Percentiles rank a stretch among this genome's conserved stretches.
phyloP scores from a whole-genome alignment of 2,797 vertebrate genomes.

The Heteromormyrus szaboi region DNA sequence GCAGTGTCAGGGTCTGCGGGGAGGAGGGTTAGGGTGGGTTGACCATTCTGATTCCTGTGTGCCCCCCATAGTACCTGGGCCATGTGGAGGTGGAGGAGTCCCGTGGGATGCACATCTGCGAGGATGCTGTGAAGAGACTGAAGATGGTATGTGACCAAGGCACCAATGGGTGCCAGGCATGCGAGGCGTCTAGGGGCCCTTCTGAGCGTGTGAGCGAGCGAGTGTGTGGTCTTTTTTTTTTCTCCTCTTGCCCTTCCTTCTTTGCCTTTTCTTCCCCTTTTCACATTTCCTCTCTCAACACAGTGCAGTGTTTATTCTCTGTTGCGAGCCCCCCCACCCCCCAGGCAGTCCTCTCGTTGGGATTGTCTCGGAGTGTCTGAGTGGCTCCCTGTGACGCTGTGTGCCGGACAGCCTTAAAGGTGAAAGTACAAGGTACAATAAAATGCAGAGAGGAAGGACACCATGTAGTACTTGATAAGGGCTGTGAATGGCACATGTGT shows the following conservation, averaged over 20 bases:
- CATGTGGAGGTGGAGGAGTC: constrained; percentile 98
- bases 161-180: neutral
- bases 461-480: neutral
- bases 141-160: constrained; percentile 81
- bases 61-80: constrained; percentile 79
- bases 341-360: neutral
- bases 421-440: neutral
- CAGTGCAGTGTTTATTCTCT: neutral
- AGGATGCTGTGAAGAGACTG: constrained; percentile 95
- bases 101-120: constrained; percentile 98
- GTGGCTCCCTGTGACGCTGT: neutral
- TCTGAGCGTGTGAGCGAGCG: neutral
- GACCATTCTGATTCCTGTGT: neutral
- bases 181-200: neutral
- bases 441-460: neutral
- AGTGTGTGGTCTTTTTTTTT: neutral
- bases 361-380: neutral
- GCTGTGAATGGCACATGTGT: neutral
- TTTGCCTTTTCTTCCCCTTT: neutral
- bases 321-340: neutral
- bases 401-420: neutral
- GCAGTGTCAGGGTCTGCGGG: neutral
- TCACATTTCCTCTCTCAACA: neutral
- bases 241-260: neutral
- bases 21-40: neutral